phyloP scores from a whole-genome alignment of 64 coral and sea anemone genomes.

The Montipora foliosa region DNA sequence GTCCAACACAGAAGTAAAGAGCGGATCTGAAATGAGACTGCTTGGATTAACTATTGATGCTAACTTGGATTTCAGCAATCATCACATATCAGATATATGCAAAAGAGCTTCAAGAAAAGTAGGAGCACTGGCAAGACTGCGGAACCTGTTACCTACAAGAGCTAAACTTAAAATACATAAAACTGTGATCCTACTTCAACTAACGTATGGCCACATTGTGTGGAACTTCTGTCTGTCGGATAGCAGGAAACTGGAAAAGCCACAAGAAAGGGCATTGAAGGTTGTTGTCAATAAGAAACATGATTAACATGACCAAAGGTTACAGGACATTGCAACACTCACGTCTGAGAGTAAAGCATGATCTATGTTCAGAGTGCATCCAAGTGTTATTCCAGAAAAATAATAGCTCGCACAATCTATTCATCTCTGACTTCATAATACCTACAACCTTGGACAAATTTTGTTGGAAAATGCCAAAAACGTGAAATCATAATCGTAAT shows the following conservation, averaged over 20 bases:
- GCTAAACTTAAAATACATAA: conserved; percentile 19
- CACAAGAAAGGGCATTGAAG: not conserved
- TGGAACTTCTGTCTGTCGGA: conserved; percentile 59
- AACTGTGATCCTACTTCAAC: conserved; percentile 35
- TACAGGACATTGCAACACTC: too few relatives aligned
- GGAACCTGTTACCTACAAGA: conserved; percentile 27
- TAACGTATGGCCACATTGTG: conserved; percentile 54
- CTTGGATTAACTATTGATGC: conserved; percentile 55
- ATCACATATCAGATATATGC: conserved; percentile 18
- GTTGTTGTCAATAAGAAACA: too few relatives aligned
- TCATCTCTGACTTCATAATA: too few relatives aligned
- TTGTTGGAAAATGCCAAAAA: too few relatives aligned
- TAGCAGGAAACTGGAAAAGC: conserved; percentile 34
- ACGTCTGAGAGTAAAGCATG: too few relatives aligned
- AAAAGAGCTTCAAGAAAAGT: conserved; percentile 26
- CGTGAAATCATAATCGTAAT: too few relatives aligned
- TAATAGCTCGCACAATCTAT: too few relatives aligned
- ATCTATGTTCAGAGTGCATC: too few relatives aligned
- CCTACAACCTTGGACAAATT: too few relatives aligned
- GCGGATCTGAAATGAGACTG: conserved; percentile 9
- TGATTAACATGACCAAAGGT: too few relatives aligned
- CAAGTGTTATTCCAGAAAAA: too few relatives aligned
- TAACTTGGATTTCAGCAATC: conserved; percentile 22
- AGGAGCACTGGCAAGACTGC: conserved; percentile 38
- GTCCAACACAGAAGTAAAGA: too few relatives aligned